A percentile compares a stretch with the other conserved stretches of the same genome.
phyloP scores from a whole-genome alignment of 2,113 vertebrate species.

The Dasyurus viverrinus region DNA sequence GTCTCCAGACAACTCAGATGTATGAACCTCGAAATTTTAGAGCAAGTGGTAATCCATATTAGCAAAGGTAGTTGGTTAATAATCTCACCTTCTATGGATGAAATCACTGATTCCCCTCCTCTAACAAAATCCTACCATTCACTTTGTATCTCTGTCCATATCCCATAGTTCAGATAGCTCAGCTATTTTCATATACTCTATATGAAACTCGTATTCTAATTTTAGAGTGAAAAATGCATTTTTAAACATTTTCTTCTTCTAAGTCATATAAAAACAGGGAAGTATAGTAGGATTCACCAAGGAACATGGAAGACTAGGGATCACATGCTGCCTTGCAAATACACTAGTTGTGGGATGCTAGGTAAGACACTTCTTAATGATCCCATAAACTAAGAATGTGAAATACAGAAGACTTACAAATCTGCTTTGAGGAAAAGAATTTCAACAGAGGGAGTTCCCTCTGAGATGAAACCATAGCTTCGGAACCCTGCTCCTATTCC shows the following conservation, averaged over 20 bases:
- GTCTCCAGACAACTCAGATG: neutral
- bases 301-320: neutral
- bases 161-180: neutral
- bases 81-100: neutral
- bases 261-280: neutral
- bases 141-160: neutral
- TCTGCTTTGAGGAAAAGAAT: neutral
- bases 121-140: neutral
- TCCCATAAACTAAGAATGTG: neutral
- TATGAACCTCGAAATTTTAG: neutral
- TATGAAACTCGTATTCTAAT: neutral
- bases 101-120: neutral
- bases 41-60: neutral
- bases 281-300: neutral
- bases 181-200: neutral
- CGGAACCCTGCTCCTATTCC: neutral
- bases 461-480: neutral
- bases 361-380: neutral
- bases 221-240: neutral
- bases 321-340: neutral
- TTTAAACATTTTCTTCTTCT: neutral
- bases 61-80: neutral
- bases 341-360: neutral
- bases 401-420: neutral
- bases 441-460: neutral